phyloP scores from a whole-genome alignment of 2,113 vertebrate species.

The Arothron firmamentum region DNA sequence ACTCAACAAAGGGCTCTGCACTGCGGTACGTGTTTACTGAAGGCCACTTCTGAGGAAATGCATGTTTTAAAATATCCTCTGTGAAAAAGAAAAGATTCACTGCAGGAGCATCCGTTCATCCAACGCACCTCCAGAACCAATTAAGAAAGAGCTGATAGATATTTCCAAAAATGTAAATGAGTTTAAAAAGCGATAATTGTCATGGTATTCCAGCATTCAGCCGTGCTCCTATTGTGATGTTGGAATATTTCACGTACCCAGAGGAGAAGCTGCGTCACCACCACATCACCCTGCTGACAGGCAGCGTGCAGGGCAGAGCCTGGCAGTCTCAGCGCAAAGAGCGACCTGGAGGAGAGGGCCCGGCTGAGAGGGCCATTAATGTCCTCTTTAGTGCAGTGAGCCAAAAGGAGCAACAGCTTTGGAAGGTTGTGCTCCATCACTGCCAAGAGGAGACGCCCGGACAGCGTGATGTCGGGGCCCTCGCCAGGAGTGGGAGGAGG shows the following conservation, averaged over 20 bases:
- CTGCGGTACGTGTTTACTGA: too few relatives aligned
- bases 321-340: constrained; percentile 72
- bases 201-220: not conserved
- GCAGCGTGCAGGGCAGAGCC: constrained; percentile 84
- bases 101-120: too few relatives aligned
- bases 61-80: too few relatives aligned
- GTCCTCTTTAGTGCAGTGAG: constrained; percentile 86
- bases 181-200: not conserved
- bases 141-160: too few relatives aligned
- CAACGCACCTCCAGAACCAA: too few relatives aligned
- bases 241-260: constrained; percentile 76
- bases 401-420: constrained; percentile 82
- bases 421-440: constrained; percentile 84
- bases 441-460: constrained; percentile 78
- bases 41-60: too few relatives aligned
- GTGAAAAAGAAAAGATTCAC: too few relatives aligned
- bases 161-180: too few relatives aligned
- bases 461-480: constrained; percentile 74
- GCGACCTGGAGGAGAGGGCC: constrained; percentile 55
- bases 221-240: too few relatives aligned
- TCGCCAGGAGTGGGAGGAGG: constrained; percentile 63
- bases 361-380: constrained; percentile 72
- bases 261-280: constrained; percentile 89
- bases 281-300: constrained; percentile 84
- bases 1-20: too few relatives aligned